Conservation (phyloP, 2,113 vertebrate species). For the Spermophilus dauricus region DNA sequence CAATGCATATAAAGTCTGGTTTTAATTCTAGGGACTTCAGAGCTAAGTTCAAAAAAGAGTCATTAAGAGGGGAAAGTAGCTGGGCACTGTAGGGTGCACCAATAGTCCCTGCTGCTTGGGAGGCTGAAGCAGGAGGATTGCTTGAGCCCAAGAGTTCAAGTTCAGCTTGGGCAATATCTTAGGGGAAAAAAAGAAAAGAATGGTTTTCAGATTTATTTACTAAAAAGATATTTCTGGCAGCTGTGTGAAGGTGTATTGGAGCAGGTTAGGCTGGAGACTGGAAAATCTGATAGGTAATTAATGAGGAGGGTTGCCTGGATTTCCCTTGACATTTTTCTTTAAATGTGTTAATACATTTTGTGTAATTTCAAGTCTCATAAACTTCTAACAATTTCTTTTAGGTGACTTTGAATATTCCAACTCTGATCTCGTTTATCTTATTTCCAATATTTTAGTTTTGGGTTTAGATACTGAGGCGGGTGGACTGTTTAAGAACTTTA, state of each 20-base stretch:
- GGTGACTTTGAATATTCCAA: neutral
- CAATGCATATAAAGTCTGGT: neutral
- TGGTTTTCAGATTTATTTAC: neutral
- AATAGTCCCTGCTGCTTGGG: neutral
- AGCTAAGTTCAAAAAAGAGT: neutral
- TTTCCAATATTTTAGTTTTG: slow-evolving; percentile 9
- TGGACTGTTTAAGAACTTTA: neutral
- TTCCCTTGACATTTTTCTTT: neutral
- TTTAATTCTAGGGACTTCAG: neutral
- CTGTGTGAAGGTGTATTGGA: neutral
- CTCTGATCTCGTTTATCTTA: neutral
- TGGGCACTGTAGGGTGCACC: too few relatives aligned
- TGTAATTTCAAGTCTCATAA: neutral
- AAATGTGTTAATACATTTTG: neutral
- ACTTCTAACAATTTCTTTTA: neutral
- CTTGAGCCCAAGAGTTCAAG: too few relatives aligned
- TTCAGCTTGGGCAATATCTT: too few relatives aligned
- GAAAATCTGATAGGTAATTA: neutral
- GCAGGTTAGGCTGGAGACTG: neutral
- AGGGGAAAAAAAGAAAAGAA: neutral
- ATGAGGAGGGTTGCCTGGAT: neutral
- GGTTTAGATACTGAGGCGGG: neutral
- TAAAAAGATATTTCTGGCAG: neutral
- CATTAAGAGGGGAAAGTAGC: too few relatives aligned
- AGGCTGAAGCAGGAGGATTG: neutral